phyloP scores from a whole-genome alignment of 2,113 vertebrate species.

The Puntigrus tetrazona region DNA sequence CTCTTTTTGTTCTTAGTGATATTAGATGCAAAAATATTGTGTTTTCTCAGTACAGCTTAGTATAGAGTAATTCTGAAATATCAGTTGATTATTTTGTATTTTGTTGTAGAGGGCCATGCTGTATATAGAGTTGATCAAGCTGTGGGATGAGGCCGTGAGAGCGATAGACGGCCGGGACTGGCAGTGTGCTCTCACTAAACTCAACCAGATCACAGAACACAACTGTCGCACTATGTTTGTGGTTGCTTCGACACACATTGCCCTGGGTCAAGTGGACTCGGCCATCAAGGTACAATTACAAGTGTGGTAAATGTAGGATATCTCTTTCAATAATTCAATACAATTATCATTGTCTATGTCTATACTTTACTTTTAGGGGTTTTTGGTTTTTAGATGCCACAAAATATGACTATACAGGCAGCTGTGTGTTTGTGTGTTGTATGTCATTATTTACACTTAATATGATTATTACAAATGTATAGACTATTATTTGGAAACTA shows the following conservation, averaged over 20 bases:
- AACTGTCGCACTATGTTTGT: slow-evolving; percentile 81
- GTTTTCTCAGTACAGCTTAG: neutral
- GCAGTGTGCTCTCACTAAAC: slow-evolving; percentile 72
- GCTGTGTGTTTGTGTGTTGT: neutral
- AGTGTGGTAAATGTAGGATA: neutral
- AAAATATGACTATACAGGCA: neutral
- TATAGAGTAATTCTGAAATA: neutral
- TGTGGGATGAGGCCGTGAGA: slow-evolving; percentile 80
- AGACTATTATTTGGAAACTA: neutral
- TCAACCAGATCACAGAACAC: slow-evolving; percentile 74
- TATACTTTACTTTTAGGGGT: neutral
- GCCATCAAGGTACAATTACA: slow-evolving; percentile 74
- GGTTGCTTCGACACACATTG: slow-evolving; percentile 76
- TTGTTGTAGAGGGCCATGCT: slow-evolving; percentile 71
- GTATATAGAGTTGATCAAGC: slow-evolving; percentile 78
- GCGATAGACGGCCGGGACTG: slow-evolving; percentile 78
- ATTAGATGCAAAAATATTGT: neutral
- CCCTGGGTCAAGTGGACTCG: slow-evolving; percentile 72
- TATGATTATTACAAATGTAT: neutral
- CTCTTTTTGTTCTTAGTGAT: neutral
- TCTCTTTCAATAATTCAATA: neutral
- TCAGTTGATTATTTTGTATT: neutral
- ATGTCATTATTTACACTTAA: neutral
- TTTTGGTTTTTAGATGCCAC: neutral
- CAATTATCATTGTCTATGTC: neutral